Base-by-base conservation (phyloP, 2,888 invertebrate species). In the Heliconius ismenius region DNA sequence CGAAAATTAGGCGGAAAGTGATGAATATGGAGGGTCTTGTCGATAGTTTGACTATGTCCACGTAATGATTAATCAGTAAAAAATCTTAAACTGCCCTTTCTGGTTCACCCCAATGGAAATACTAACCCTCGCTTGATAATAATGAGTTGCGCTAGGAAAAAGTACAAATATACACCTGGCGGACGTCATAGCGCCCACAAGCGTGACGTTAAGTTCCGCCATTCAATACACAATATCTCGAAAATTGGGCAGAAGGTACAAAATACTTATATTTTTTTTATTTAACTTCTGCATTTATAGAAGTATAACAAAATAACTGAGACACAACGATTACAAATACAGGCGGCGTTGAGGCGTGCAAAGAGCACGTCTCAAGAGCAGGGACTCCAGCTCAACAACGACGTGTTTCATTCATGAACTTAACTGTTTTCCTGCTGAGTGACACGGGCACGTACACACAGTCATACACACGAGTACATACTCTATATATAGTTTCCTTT, bases 341-440 rank as follows among this genome's bases (percentile, higher is more conserved):
- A 43, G 15, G 43, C 43, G 43, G 43, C 32, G 32, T 32, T 0
- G 32, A 32, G 26, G 26, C 26, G 26, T 26, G 26, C 7, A 32
- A 32, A 1, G 32, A 32, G 32, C 32, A 32, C 32, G 32, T 32
- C 32, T 1, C 32, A 28, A 28, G 28, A 28, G 28, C 28, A 28
- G 32, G 32, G 32, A 7, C 32, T 32, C 7, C 32, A 32, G 32
- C 32, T 65, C 18, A 43, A 60, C 60, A 62, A 60, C 60, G 62
- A 73, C 67, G 72, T 72, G 75, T 49, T 78, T 75, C 77, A 78
- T 78, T 78, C 77, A 78, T 78, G 49, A 75, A 67, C 72, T 75
- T 75, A 39, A 78, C 75, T 73, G 72, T 75, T 75, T 75, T 73
- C 77, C 75, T 75, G 75, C 49, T 28, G 13, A 15, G 26, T 62